phyloP scores from a whole-genome alignment of 1,140 invertebrate species.

The Diabrotica virgifera region DNA sequence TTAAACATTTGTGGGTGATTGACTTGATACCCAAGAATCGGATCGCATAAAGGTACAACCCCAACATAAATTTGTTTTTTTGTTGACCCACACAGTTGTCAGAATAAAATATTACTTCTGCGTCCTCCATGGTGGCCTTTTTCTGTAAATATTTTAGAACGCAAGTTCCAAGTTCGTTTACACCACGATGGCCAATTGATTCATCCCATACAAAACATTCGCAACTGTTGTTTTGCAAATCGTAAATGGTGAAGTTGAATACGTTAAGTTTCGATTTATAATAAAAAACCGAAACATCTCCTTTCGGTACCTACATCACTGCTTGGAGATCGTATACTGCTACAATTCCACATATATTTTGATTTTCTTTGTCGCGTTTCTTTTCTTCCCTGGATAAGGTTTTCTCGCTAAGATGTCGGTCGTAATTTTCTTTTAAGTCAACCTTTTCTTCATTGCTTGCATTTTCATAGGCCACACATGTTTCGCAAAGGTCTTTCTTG shows the following conservation, averaged over 20 bases:
- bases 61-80: constrained; percentile 46
- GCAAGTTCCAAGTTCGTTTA: constrained; percentile 38
- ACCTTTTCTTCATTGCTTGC: background rate
- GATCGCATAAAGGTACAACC: constrained; percentile 42
- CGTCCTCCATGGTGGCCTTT: background rate
- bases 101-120: background rate
- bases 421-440: background rate
- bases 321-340: constrained; percentile 45
- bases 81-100: constrained; percentile 49
- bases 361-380: background rate
- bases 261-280: constrained; percentile 43
- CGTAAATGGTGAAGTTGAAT: constrained; percentile 41
- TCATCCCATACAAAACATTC: constrained; percentile 40
- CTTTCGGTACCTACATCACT: constrained; percentile 40
- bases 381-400: background rate
- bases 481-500: background rate
- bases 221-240: constrained; percentile 34
- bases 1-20: constrained; percentile 43
- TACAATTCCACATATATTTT: background rate
- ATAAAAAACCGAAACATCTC: constrained; percentile 43
- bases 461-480: background rate
- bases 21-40: constrained; percentile 37
- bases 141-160: constrained; percentile 14
- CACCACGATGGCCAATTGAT: constrained; percentile 34
- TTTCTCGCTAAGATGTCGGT: background rate